Evolutionary conservation across 1,140 invertebrate species (phyloP).

Genomic region (Idris sp.): DNA sequence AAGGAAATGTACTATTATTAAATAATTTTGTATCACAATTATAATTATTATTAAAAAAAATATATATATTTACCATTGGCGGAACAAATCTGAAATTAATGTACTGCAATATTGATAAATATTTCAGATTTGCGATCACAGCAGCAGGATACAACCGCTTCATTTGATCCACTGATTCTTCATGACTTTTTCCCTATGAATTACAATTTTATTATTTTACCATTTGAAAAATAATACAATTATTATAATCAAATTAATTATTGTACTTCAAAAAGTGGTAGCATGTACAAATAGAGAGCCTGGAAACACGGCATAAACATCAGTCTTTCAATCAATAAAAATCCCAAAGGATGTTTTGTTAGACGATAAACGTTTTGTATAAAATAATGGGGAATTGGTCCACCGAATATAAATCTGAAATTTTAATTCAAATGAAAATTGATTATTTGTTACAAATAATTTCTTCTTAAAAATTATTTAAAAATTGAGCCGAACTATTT

Average conservation of each 20-base stretch:
- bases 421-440: not conserved
- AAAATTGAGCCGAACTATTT: no score
- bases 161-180: slow-evolving; percentile 40
- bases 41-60: slow-evolving; percentile 3
- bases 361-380: slow-evolving; percentile 29
- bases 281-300: slow-evolving; percentile 46
- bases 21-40: not conserved
- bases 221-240: no score
- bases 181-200: slow-evolving; percentile 31
- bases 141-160: slow-evolving; percentile 18
- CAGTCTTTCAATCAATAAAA: slow-evolving; percentile 41
- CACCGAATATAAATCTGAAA: slow-evolving; percentile 51
- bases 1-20: slow-evolving; percentile 14
- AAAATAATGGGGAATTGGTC: slow-evolving; percentile 51
- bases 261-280: slow-evolving; percentile 48
- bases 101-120: slow-evolving; percentile 40
- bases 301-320: slow-evolving; percentile 52
- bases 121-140: slow-evolving; percentile 36
- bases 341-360: slow-evolving; percentile 21
- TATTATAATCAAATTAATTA: no score
- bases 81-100: slow-evolving; percentile 48
- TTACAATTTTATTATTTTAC: no score
- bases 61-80: slow-evolving; percentile 37
- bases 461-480: no score
- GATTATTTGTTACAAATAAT: no score